phyloP scores from a whole-genome alignment of 1,140 invertebrate species.

The Dendrolimus kikuchii region DNA sequence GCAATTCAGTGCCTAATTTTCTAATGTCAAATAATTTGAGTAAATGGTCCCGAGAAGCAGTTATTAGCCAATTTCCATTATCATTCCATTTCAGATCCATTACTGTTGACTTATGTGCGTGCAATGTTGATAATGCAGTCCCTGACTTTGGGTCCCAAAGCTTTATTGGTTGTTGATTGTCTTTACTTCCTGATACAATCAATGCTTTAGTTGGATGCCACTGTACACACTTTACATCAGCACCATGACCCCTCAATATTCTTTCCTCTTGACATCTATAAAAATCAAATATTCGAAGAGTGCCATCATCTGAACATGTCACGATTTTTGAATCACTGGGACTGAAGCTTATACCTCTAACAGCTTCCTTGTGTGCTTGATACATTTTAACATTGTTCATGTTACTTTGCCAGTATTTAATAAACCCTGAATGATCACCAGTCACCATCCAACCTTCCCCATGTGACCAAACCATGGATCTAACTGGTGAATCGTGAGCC shows the following conservation, averaged over 20 bases:
- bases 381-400: constrained; percentile 99
- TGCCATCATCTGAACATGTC: constrained; percentile 99
- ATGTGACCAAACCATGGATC: constrained; percentile 99
- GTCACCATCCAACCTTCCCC: constrained; percentile 99
- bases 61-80: constrained; percentile 99
- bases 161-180: constrained; percentile 99
- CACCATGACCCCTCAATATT: constrained; percentile 97
- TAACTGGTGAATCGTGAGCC: constrained; percentile 97
- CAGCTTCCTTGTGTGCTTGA: constrained; percentile 99
- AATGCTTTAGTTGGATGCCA: constrained; percentile 99
- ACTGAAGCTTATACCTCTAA: constrained; percentile 99
- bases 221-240: constrained; percentile 99
- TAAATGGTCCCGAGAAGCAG: constrained; percentile 97
- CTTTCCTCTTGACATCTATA: constrained; percentile 96
- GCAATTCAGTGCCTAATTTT: constrained; percentile 93
- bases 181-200: constrained; percentile 98
- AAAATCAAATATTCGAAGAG: constrained; percentile 99
- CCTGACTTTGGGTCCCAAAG: constrained; percentile 99
- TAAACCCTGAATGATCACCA: constrained; percentile 97
- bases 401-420: constrained; percentile 99
- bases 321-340: constrained; percentile 99
- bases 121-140: constrained; percentile 88
- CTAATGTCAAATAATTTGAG: constrained; percentile 98
- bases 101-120: constrained; percentile 99
- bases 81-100: constrained; percentile 99